phyloP scores from a whole-genome alignment of 2,888 invertebrate genomes.

The Ochropacha duplaris region DNA sequence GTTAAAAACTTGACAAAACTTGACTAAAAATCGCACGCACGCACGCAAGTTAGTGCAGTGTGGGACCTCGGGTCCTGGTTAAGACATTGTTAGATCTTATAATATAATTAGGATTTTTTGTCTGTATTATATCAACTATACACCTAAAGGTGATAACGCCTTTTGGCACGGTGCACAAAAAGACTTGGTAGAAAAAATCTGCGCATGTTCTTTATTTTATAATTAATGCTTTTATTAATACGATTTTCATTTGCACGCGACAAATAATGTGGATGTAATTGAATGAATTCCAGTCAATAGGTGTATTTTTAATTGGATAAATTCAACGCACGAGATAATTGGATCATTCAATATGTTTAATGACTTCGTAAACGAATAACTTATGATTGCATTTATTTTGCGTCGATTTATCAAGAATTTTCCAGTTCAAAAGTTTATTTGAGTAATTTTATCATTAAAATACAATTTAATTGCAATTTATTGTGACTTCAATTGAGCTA shows the following conservation, averaged over 20 bases:
- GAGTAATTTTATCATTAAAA: not conserved
- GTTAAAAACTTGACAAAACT: no score
- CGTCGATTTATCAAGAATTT: not conserved
- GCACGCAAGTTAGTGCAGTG: no score
- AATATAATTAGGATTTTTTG: no score
- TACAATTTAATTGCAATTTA: not conserved
- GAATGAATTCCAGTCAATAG: constrained; percentile 20
- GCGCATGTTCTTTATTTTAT: not conserved
- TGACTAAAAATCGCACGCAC: no score
- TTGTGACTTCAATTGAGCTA: not conserved
- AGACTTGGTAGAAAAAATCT: not conserved
- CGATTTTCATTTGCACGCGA: constrained; percentile 10
- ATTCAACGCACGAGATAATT: constrained; percentile 36
- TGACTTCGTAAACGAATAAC: constrained; percentile 34
- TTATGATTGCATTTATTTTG: constrained; percentile 30
- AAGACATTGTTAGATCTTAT: no score
- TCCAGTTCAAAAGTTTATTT: not conserved
- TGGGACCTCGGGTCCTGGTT: no score
- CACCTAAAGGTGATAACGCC: not conserved
- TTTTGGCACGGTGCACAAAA: not conserved
- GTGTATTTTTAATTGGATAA: constrained; percentile 34
- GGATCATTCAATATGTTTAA: constrained; percentile 35
- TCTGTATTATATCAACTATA: no score
- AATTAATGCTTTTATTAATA: not conserved
- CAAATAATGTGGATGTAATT: constrained; percentile 24